Evolutionary conservation across 1,140 invertebrate species (phyloP), one percentile per base, ranked within the genome.

Genomic region (Paracyclopina nana): DNA sequence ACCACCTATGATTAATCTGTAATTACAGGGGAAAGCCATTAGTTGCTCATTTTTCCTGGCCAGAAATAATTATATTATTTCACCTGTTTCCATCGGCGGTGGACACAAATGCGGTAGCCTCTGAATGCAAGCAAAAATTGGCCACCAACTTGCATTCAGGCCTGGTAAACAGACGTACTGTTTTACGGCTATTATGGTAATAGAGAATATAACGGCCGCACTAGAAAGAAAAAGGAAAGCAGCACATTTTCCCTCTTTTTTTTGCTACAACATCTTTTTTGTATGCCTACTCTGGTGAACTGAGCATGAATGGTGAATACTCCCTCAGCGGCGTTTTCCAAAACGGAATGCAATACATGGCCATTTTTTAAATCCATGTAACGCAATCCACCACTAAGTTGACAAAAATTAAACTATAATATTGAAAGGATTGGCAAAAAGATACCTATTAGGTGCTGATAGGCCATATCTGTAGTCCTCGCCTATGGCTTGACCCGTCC

Each of bases 111-210:
- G 27, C 25, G 12, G 45, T 26, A 12, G 28, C 45, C 12, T 48
- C 45, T 11, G 25, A 28, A 16, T 48, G 45, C 11, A 48, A 16
- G 20, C 25, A 48, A 29, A 28, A 48, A 27, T 48, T 48, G 45
- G 45, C 27, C 22, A 48, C 14, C 14, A 28, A 20, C 24, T 48
- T 48, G 8, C 45, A 24, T 28, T 48, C 45, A 28, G 25, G 9
- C 14, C 28, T 22, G 16, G 25, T 24, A 22, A 48, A 48, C 20
- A 48, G 25, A 26, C 45, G 25, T 14, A 48, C 14, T 4, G 45
- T 48, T 48, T 28, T 40, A 16, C 45, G 45, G 8, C 30, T 29
- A 48, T 16, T 28, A 14, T 48, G 45, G 14, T 48, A 48, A 27
- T 48, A 48, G 25, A 25, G 30, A 30, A 48, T 48, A 12, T 28